Base-by-base conservation (phyloP, 2,797 vertebrate genomes). In the Acanthiza pusilla region DNA sequence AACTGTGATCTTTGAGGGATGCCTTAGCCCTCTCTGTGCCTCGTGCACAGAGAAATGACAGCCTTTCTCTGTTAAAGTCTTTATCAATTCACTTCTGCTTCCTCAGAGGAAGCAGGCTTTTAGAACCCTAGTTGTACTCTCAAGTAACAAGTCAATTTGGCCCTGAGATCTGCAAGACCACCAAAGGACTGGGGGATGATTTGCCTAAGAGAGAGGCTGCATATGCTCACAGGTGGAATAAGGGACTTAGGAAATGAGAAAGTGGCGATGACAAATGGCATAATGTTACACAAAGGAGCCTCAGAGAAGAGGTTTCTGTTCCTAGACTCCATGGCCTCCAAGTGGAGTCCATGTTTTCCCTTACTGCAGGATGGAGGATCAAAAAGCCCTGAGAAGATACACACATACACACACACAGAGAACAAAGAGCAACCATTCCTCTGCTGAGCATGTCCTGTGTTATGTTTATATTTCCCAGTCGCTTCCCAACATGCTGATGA, bases 401-500 rank as follows among this genome's bases (percentile, higher is more conserved):
- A 19, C 8, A 38, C 4, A 20, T 26, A 32, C 8, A n/a, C 11
- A n/a, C 11, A 47, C 7, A 78, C 1, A 63, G 0, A 80, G n/a
- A 74, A 25, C 8, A 81, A 58, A 81, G 6, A 51, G 8, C n/a
- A 79, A 29, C 16, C 18, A n/a, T 55, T 70, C 19, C 45, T 63
- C 47, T 48, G 48, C 2, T 82, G 20, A 75, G 13, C 38, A 15
- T 34, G 21, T 54, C 61, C 65, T 38, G 15, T 19, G 19, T 62
- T 63, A n/a, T 54, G 12, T 20, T 86, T 65, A 0, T n/a, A 29
- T 75, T 84, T 75, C 26, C 58, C 20, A 29, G 13, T 40, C 27
- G 53, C 57, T 74, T 79, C 54, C 42, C 4, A 5, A 36, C 14
- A 70, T 0, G 0, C 43, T 1, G 3, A 16, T 14, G 8, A 50